Base-by-base conservation (phyloP, 2,797 vertebrate genomes). In the Erpetoichthys calabaricus region DNA sequence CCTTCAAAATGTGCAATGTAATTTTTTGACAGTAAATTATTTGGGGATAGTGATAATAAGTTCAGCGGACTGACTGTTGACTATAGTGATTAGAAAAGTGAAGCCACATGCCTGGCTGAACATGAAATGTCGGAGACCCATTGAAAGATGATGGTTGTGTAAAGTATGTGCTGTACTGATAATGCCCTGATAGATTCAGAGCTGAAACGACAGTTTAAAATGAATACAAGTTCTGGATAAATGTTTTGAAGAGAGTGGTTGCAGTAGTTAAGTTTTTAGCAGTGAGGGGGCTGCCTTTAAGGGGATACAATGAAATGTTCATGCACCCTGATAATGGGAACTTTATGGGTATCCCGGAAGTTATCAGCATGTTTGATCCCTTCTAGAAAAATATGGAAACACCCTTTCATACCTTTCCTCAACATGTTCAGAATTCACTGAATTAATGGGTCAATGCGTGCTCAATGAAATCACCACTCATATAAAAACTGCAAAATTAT, bases 401-500 rank as follows among this genome's bases (percentile, higher is more conserved):
- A 63, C 41, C 6, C 53, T 45, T 4, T 65, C 61, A 50, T 59
- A 61, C 47, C 57, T 63, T 8, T 56, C 10, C 1, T 42, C 49
- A 3, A 50, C 45, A 41, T 52, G 58, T 9, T 9, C 56, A 5
- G 58, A 56, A 47, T 63, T 52, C 42, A 63, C n/a, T n/a, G n/a
- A n/a, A n/a, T n/a, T n/a, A n/a, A n/a, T n/a, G 60, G 51, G 65
- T 45, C 47, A 64, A 7, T 9, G 25, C 43, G 46, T 47, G 4
- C 42, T 65, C 7, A 8, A 41, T 53, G 49, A 61, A 58, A 61
- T 62, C 6, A 42, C 47, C 49, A 43, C n/a, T 53, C 8, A 53
- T 8, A 25, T 61, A 4, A 56, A 57, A 56, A 43, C 43, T 8
- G 45, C 60, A 2, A 67, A 67, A 8, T 63, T 60, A n/a, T 65